Conservation (phyloP, 1,140 invertebrate genomes). For the Acromyrmex charruanus region DNA sequence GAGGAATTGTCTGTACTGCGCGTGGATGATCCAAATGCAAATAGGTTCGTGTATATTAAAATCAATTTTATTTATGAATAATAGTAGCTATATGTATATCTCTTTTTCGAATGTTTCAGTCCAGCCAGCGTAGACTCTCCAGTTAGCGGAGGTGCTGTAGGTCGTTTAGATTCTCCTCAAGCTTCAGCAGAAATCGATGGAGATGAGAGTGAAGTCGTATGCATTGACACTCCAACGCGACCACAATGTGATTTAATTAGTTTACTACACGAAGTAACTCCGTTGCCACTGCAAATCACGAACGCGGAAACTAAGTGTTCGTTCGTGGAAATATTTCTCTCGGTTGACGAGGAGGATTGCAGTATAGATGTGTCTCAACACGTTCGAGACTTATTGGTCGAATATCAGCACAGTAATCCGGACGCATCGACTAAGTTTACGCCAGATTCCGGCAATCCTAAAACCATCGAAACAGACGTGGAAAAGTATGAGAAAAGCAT, state of each 20-base stretch:
- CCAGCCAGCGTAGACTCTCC: conserved; percentile 84
- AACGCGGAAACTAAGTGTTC: conserved; percentile 74
- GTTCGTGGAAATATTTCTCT: conserved; percentile 88
- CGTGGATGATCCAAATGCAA: conserved; percentile 85
- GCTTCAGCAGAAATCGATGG: conserved; percentile 91
- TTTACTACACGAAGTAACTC: conserved; percentile 87
- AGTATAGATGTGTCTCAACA: conserved; percentile 86
- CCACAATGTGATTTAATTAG: conserved; percentile 89
- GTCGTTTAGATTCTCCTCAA: conserved; percentile 86
- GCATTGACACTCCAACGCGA: conserved; percentile 89
- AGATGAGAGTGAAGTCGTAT: conserved; percentile 90
- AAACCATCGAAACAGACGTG: conserved; percentile 74
- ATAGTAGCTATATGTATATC: not conserved
- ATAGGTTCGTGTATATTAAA: conserved; percentile 78
- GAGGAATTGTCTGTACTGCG: conserved; percentile 81
- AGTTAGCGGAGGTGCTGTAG: conserved; percentile 86
- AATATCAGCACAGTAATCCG: conserved; percentile 89
- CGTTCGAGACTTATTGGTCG: conserved; percentile 88
- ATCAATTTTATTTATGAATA: conserved; percentile 10
- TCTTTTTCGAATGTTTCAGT: conserved; percentile 66
- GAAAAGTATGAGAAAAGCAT: conserved; percentile 93
- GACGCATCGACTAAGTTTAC: conserved; percentile 77
- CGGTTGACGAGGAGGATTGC: conserved; percentile 88
- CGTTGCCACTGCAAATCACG: conserved; percentile 84
- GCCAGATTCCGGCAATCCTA: conserved; percentile 76